Percentiles rank a stretch among this genome's conserved stretches.
Conservation (phyloP, 1,140 invertebrate species). For the Drosophila melanogaster region Release_6_plus_ISO1_MT NT_037436.4:12296001-12296500, state of each 20-base stretch:
- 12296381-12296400: constrained; percentile 23
- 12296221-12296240: constrained; percentile 31
- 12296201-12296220: constrained; percentile 78
- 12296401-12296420: neutral
- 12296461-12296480: constrained; percentile 46
- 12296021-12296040: constrained; percentile 28
- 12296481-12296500: constrained; percentile 21
- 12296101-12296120: constrained; percentile 84
- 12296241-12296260: constrained; percentile 31
- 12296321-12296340: constrained; percentile 35
- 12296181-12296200: constrained; percentile 62
- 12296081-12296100: constrained; percentile 76
- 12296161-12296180: constrained; percentile 41
- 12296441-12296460: constrained; percentile 41
- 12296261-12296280: constrained; percentile 41
- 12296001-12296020: constrained; percentile 10
- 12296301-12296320: constrained; percentile 22
- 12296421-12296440: neutral
- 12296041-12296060: constrained; percentile 20
- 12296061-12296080: constrained; percentile 40
- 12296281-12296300: neutral
- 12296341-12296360: constrained; percentile 3
- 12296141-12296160: constrained; percentile 80
- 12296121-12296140: constrained; percentile 84
- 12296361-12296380: constrained; percentile 42